phyloP scores from a whole-genome alignment of 1,140 invertebrate species.

The Drosophila saltans region DNA sequence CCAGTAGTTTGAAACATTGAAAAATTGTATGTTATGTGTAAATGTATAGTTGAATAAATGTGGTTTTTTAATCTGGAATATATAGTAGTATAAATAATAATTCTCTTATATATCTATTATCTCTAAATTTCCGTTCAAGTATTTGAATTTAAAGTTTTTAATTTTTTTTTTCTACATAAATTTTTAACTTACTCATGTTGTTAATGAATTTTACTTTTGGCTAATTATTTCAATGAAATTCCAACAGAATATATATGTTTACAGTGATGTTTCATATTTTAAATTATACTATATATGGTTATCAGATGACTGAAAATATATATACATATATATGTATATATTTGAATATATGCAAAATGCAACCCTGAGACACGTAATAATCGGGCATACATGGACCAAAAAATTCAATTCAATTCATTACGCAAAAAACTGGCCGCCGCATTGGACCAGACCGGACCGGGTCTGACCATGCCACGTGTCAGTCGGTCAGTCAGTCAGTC shows the following conservation, averaged over 20 bases:
- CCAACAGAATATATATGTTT: no score
- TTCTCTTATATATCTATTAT: no score
- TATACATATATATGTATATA: slow-evolving; percentile 20
- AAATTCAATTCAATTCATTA: slow-evolving; percentile 45
- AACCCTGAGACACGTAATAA: slow-evolving; percentile 51
- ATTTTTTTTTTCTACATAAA: no score
- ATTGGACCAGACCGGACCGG: not conserved
- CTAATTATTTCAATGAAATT: slow-evolving; percentile 1
- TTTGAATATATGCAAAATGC: slow-evolving; percentile 17
- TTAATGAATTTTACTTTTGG: not conserved
- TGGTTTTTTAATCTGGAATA: no score
- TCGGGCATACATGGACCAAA: slow-evolving; percentile 21
- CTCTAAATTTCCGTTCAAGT: no score
- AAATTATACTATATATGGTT: not conserved
- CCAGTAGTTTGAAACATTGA: no score
- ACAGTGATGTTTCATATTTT: not conserved
- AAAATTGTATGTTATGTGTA: no score
- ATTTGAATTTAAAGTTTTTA: no score
- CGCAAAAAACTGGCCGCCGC: slow-evolving; percentile 43
- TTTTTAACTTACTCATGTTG: not conserved
- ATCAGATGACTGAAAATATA: slow-evolving; percentile 10
- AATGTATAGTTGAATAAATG: no score
- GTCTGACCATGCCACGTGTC: slow-evolving; percentile 53
- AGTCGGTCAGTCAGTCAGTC: slow-evolving; percentile 2
- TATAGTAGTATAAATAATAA: no score